These are phyloP conservation scores for Epinephelus lanceolatus DNA, from an alignment of 2,113 vertebrate species.

Conservation along the genomic window DNA sequence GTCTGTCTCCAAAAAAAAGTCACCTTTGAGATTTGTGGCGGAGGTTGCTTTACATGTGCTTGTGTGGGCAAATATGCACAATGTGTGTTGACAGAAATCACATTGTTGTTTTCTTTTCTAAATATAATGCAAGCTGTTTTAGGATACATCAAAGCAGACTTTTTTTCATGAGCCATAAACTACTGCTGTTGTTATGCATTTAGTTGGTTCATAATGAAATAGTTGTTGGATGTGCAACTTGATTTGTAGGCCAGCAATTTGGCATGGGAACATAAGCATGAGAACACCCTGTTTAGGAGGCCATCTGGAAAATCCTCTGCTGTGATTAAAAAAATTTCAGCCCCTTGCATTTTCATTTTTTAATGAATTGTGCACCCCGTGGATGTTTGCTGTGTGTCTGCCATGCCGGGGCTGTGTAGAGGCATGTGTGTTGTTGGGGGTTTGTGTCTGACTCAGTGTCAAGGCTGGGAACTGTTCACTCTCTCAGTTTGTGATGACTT, in stretches of 20 bases:
- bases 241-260: constrained; percentile 59
- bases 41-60: neutral
- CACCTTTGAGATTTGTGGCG: neutral
- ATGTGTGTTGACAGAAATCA: constrained; percentile 13
- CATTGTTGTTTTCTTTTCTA: neutral
- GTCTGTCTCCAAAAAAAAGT: neutral
- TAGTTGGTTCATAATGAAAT: constrained; percentile 47
- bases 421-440: constrained; percentile 38
- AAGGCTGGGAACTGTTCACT: constrained; percentile 61
- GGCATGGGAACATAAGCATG: constrained; percentile 55
- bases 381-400: constrained; percentile 51
- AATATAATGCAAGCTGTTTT: constrained; percentile 1
- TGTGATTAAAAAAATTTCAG: constrained; percentile 53
- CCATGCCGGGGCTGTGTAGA: constrained; percentile 22
- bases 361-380: constrained; percentile 61
- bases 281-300: constrained; percentile 58
- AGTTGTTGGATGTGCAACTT: constrained; percentile 52
- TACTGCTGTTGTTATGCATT: constrained; percentile 40
- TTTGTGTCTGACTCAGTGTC: constrained; percentile 59
- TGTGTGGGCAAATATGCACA: constrained; percentile 9
- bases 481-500: constrained; percentile 72
- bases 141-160: constrained; percentile 13
- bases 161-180: constrained; percentile 34
- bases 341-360: constrained; percentile 57
- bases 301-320: constrained; percentile 71